These are phyloP conservation scores for Scaptomyza reducta DNA, from an alignment of 2,888 invertebrate genomes.

Conservation along the genomic window DNA sequence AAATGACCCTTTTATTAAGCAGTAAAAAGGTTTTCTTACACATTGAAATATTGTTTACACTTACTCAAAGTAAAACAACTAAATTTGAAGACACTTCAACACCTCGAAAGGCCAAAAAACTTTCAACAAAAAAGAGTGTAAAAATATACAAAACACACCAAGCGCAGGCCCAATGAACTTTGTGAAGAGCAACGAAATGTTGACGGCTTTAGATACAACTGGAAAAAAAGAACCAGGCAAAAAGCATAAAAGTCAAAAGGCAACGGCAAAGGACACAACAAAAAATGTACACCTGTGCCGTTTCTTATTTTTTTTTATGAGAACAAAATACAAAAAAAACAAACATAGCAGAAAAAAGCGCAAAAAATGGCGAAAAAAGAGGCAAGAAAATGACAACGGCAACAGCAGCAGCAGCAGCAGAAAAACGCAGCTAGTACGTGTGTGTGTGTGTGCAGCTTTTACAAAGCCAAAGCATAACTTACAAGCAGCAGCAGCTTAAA, in stretches of 20 bases:
- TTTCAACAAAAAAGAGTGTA: slow-evolving; percentile 11
- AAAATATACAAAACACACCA: slow-evolving; percentile 13
- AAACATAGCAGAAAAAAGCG: slow-evolving; percentile 47
- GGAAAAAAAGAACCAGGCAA: slow-evolving; percentile 30
- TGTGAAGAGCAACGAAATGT: slow-evolving; percentile 80
- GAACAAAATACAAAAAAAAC: slow-evolving; percentile 62
- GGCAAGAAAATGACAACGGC: slow-evolving; percentile 72
- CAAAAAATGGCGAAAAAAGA: slow-evolving; percentile 66
- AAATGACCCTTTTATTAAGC: background rate
- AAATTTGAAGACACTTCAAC: slow-evolving; percentile 60
- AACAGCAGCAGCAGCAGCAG: slow-evolving; percentile 43
- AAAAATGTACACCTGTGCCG: slow-evolving; percentile 80
- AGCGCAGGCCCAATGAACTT: slow-evolving; percentile 73
- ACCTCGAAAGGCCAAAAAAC: slow-evolving; percentile 45
- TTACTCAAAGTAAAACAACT: background rate
- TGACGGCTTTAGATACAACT: slow-evolving; percentile 56
- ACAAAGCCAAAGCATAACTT: slow-evolving; percentile 75
- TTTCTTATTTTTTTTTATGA: slow-evolving; percentile 48
- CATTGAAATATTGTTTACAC: slow-evolving; percentile 2
- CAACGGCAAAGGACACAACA: slow-evolving; percentile 70
- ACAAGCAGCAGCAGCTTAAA: slow-evolving; percentile 54
- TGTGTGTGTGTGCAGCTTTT: slow-evolving; percentile 47
- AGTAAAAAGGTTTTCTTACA: background rate
- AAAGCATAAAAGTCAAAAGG: slow-evolving; percentile 49
- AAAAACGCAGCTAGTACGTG: slow-evolving; percentile 57